Evolutionary conservation across 2,888 invertebrate species (phyloP), one percentile per base, ranked within the genome.

Genomic region (Eustalomyia histrio): DNA sequence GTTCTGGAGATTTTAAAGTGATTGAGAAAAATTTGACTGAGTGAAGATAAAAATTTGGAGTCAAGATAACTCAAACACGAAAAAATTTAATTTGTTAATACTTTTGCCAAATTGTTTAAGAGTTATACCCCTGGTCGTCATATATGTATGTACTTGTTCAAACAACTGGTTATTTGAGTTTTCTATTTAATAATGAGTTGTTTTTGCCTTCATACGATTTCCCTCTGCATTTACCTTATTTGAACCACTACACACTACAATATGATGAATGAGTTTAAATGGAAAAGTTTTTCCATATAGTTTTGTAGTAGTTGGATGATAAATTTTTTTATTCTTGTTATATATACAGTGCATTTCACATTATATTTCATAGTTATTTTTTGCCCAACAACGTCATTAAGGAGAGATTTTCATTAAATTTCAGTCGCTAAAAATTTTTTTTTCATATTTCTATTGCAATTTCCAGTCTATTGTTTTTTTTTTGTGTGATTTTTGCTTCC

Each of bases 271-370:
- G 43, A 53, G 60, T 61, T 68, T 39, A 53, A 67, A 60, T 53
- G 53, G 17, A 55, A 67, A 75, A 68, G 9, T 55, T 67, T 68
- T 29, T n/a, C 8, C 43, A 29, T 29, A 68, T 55, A 61, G 52
- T 53, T 14, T 7, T 16, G 47, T 33, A 24, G 33, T 52, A 68
- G 47, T 63, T 61, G 68, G 2, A 18, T 64, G 16, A 58, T 64
- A 65, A 68, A 52, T 58, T 58, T 58, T 58, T 55, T 7, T 71
- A 17, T 53, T 24, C 39, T 39, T 4, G 39, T 39, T 39, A 39
- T 39, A 39, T 39, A 12, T 39, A 39, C 12, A 39, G 39, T 39
- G 14, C 39, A 6, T 39, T 39, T 39, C 39, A 39, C 1, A 39
- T 39, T 39, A 12, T 12, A 12, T 10, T 5, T 14, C 35, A 7